Evolutionary conservation across 2,797 vertebrate species (phyloP), one percentile per base, ranked within the genome.

Genomic region (Antrozous pallidus): DNA sequence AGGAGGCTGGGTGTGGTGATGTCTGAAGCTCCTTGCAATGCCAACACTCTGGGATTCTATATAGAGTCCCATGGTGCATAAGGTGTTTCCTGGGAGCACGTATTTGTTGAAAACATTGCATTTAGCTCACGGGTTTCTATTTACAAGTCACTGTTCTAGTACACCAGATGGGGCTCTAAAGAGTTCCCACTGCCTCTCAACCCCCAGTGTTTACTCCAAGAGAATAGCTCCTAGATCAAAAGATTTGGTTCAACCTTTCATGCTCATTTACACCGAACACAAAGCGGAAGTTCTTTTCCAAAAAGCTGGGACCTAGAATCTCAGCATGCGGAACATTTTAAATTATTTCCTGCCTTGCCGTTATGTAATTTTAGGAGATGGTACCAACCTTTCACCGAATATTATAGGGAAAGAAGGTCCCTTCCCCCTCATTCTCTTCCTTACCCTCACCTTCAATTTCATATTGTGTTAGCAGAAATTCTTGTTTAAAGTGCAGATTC

Each of bases 101-200:
- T 71, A 16, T 91, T 94, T 88, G 33, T 58, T 81, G 80, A 49
- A 63, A 85, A 56, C 54, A 4, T 61, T 71, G 49, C 36, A 22
- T 90, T 93, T 92, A 33, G 73, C 81, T 85, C 65, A 2, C 14
- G 2, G 38, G 33, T 95, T 95, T 96, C 85, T 94, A n/a, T 85
- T 94, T 94, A 84, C n/a, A 86, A 80, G 56, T 74, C 71, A 45
- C 67, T 33, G 6, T 88, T 56, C 77, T 31, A 73, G 49, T 54
- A 45, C 24, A 20, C 69, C 63, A 92, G 49, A 74, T 40, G 63
- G 49, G 49, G 6, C 22, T 58, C 56, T 78, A 47, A 65, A 61
- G 67, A 31, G 28, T 63, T 78, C 63, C 51, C 70, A 40, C 31
- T 51, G 61, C 75, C 77, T 82, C 83, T 81, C 77, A 86, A 38